phyloP scores from a whole-genome alignment of 2,888 invertebrate genomes.

The Coenonympha glycerion region DNA sequence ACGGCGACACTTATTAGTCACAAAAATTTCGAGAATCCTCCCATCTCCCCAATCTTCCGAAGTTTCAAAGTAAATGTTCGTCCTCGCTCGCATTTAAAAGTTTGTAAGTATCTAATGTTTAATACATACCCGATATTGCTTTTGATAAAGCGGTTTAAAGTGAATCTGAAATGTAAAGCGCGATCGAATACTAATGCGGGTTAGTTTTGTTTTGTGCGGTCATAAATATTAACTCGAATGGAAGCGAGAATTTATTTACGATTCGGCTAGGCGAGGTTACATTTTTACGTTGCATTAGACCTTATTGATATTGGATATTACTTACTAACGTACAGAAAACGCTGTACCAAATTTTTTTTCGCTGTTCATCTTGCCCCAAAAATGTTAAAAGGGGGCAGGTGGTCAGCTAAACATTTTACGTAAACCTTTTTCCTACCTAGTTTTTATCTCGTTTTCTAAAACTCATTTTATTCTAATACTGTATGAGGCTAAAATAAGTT shows the following conservation, averaged over 20 bases:
- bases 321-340: not conserved
- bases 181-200: constrained; percentile 67
- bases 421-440: too few species aligned
- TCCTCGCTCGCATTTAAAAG: constrained; percentile 61
- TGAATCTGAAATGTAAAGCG: constrained; percentile 73
- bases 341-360: not conserved
- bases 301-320: not conserved
- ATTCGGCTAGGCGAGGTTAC: constrained; percentile 6
- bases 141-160: constrained; percentile 71
- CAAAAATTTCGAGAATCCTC: constrained; percentile 67
- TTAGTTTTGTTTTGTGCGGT: constrained; percentile 62
- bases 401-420: too few species aligned
- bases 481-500: too few species aligned
- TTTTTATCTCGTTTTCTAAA: too few species aligned
- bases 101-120: constrained; percentile 64
- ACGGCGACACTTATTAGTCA: constrained; percentile 71
- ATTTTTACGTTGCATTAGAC: constrained; percentile 1
- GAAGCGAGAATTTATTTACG: constrained; percentile 47
- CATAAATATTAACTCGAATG: constrained; percentile 64
- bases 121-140: constrained; percentile 72
- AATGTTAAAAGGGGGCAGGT: too few species aligned
- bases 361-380: not conserved
- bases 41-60: constrained; percentile 45
- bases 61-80: constrained; percentile 55
- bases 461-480: too few species aligned